Evolutionary conservation across 2,888 invertebrate species (phyloP).

Genomic region (Sipunculus nudus): DNA sequence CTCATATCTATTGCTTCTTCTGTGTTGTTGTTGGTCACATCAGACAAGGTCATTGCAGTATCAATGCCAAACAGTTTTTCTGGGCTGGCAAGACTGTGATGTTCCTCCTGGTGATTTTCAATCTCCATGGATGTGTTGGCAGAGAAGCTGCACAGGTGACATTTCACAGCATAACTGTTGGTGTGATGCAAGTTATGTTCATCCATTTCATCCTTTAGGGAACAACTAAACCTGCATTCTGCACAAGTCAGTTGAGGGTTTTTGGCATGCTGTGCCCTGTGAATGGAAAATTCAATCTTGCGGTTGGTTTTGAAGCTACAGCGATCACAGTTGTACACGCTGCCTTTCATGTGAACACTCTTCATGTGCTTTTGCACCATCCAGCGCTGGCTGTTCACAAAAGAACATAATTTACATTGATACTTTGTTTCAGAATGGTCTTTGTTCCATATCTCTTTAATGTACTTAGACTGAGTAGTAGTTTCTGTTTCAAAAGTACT

Average conservation of each 20-base stretch:
- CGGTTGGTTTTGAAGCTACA: conserved; percentile 93
- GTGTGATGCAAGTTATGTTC: no score
- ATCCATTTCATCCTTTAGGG: no score
- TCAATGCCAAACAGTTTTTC: no score
- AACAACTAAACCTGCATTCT: no score
- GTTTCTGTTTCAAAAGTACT: no score
- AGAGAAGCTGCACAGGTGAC: conserved; percentile 56
- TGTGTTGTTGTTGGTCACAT: no score
- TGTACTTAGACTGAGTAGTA: conserved; percentile 1
- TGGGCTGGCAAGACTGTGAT: no score
- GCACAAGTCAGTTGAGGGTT: no score
- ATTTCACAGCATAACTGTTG: no score
- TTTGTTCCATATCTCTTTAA: conserved; percentile 9
- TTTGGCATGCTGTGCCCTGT: conserved; percentile 71
- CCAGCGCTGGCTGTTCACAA: conserved; percentile 74
- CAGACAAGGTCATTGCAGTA: no score
- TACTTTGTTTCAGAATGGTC: conserved; percentile 51
- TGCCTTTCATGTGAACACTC: conserved; percentile 80
- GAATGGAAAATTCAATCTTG: conserved; percentile 74
- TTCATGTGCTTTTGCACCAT: conserved; percentile 78
- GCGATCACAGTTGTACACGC: conserved; percentile 83
- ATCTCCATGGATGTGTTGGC: conserved; percentile 55
- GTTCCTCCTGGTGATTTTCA: conserved; percentile 56
- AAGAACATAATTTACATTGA: conserved; percentile 77
- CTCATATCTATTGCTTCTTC: no score